phyloP scores from a whole-genome alignment of 2,797 vertebrate genomes.

The Coilia nasus region DNA sequence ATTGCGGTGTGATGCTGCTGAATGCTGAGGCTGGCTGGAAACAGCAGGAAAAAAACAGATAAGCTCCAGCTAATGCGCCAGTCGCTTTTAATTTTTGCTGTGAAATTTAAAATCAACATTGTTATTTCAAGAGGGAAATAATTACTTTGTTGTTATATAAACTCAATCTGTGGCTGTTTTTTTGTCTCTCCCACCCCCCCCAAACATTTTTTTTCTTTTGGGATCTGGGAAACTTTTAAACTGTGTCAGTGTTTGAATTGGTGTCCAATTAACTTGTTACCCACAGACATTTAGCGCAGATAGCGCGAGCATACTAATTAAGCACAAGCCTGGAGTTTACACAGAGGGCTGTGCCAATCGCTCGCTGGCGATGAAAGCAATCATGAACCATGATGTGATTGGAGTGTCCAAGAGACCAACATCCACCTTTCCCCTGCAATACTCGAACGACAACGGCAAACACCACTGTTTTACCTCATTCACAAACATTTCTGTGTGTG shows the following conservation, averaged over 20 bases:
- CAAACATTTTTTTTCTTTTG: conserved; percentile 50
- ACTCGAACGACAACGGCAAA: neutral
- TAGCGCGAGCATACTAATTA: conserved; percentile 81
- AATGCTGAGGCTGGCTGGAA: neutral
- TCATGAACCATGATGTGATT: conserved; percentile 68
- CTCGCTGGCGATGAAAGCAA: conserved; percentile 77
- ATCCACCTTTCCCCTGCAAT: conserved; percentile 49
- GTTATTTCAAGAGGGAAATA: conserved; percentile 35
- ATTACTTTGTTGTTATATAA: conserved; percentile 66
- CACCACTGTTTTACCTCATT: conserved; percentile 66
- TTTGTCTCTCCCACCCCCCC: neutral
- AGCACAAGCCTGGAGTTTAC: conserved; percentile 62
- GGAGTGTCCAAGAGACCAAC: conserved; percentile 69
- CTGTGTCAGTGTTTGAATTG: conserved; percentile 80
- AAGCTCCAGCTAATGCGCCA: neutral
- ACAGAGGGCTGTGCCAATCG: conserved; percentile 69
- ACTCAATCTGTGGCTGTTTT: conserved; percentile 52
- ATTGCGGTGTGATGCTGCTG: conserved; percentile 5
- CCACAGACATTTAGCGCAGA: conserved; percentile 76
- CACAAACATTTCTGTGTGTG: conserved; percentile 81
- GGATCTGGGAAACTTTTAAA: conserved; percentile 74
- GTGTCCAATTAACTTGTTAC: conserved; percentile 82
- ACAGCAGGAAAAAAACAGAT: neutral
- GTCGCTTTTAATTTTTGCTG: conserved; percentile 27
- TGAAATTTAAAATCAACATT: conserved; percentile 33